Base-by-base conservation (phyloP, 2,888 invertebrate genomes). In the Elegia similella region DNA sequence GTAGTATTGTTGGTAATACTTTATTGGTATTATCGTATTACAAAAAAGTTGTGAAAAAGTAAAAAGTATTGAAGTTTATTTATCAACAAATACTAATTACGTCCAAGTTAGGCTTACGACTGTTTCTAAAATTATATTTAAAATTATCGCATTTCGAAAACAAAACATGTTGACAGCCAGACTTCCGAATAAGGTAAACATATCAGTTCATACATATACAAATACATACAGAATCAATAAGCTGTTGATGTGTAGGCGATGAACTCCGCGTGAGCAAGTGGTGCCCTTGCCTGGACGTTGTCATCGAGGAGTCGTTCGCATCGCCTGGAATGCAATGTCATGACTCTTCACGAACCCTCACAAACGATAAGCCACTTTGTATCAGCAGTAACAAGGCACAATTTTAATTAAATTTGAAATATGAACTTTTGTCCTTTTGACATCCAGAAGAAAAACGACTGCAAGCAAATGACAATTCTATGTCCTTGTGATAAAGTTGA, bases 241-340 rank as follows among this genome's bases (percentile, higher is more conserved):
- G 17, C 55, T 42, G 46, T 29, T 61, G 61, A 60, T 58, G 67
- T 60, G 64, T 72, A 73, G 71, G 69, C 69, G 72, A 75, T 73
- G 78, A 70, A 69, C 71, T 70, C 70, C 64, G 80, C 76, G 80
- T 80, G 73, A 71, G 72, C 82, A 78, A 83, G 73, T 77, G 75
- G 70, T 89, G 89, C 86, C 88, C 90, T 89, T 90, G 90, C 88
- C 88, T 89, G 88, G 86, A 66, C 88, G 80, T 82, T 88, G 88
- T 88, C 89, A 86, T 86, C 85, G 73, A 64, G 66, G 70, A 86
- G 88, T 88, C 88, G 84, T 88, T 89, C 87, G 88, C 88, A 83
- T 82, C 80, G 81, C 72, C 77, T 69, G 88, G 88, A 86, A 89
- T 89, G 86, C 84, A 86, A 88, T 88, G 86, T 87, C 87, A 78